Percentiles rank a stretch among this genome's conserved stretches.
phyloP scores from a whole-genome alignment of 2,113 vertebrate genomes.

The Rhea americana region DNA sequence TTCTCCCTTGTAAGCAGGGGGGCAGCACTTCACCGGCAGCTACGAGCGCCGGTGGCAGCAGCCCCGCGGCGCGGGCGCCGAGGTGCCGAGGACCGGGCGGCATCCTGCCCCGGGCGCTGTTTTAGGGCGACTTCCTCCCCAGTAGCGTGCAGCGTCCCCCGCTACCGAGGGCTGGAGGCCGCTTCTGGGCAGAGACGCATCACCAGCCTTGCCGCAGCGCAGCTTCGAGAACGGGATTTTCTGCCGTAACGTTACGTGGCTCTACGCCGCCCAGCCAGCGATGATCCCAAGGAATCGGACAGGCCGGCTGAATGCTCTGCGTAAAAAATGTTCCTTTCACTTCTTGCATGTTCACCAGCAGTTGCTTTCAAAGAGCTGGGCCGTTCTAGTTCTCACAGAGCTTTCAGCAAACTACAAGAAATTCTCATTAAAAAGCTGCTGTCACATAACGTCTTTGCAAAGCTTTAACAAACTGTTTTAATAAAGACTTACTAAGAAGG shows the following conservation, averaged over 20 bases:
- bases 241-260: fast-evolving
- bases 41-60: neutral
- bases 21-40: slow-evolving; percentile 14
- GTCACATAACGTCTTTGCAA: neutral
- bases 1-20: neutral
- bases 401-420: neutral
- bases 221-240: neutral
- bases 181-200: neutral
- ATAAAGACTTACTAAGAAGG: slow-evolving; percentile 17
- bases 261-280: neutral
- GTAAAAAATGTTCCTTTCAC: neutral
- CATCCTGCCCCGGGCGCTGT: neutral
- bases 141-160: neutral
- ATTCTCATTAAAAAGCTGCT: neutral
- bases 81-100: neutral
- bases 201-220: neutral
- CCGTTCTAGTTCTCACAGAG: neutral
- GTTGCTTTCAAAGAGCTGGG: neutral
- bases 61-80: too few species aligned
- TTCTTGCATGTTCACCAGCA: neutral
- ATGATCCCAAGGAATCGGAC: neutral
- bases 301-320: neutral
- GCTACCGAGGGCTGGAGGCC: neutral
- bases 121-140: neutral
- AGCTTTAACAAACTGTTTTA: slow-evolving; percentile 57